These are phyloP conservation scores for Gracilinanus agilis DNA, from an alignment of 2,113 vertebrate genomes.

Conservation along the genomic window DNA sequence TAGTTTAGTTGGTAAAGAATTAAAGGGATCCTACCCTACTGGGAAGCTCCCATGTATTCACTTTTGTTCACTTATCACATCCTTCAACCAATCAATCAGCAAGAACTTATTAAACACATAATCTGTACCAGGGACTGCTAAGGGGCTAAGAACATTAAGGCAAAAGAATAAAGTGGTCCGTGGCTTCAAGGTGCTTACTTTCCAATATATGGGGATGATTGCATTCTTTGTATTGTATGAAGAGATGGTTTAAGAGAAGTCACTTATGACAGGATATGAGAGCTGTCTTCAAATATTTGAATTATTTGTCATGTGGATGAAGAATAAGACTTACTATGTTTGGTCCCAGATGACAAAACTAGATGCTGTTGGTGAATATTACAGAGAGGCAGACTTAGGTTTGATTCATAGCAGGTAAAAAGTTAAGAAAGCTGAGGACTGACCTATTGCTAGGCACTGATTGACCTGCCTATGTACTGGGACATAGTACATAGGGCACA, in stretches of 20 bases:
- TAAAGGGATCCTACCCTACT: background rate
- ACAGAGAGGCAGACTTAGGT: background rate
- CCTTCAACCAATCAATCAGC: background rate
- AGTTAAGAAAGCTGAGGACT: background rate
- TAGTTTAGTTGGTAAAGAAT: background rate
- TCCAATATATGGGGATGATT: background rate
- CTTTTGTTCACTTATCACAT: background rate
- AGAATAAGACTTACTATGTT: background rate
- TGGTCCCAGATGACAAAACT: background rate
- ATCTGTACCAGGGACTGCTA: background rate
- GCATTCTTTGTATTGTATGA: background rate
- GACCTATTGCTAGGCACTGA: background rate
- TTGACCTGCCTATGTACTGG: background rate
- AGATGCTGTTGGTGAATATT: background rate
- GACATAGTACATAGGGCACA: background rate
- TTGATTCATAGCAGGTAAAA: background rate
- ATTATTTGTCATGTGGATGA: background rate
- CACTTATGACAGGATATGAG: background rate
- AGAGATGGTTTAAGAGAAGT: background rate
- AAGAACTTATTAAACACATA: background rate
- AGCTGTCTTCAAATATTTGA: background rate
- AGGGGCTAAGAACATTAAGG: background rate
- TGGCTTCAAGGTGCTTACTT: background rate
- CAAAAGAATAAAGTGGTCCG: background rate
- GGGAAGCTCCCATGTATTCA: background rate